phyloP scores from a whole-genome alignment of 2,797 vertebrate species.

The Petrocephalus schoutedeni region DNA sequence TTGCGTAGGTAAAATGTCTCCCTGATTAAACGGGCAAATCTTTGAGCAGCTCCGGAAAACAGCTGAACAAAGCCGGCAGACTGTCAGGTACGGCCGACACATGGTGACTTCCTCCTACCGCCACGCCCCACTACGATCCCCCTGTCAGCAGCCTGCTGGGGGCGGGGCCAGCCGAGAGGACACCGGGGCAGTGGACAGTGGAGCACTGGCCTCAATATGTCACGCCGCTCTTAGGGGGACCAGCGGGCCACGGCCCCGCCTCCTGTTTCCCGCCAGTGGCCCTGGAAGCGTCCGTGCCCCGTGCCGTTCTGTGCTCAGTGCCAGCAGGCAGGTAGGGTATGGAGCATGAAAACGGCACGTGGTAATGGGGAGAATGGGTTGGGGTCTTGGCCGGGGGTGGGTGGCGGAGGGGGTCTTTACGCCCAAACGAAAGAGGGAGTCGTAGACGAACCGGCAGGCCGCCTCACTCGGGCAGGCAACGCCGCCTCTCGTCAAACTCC shows the following conservation, averaged over 20 bases:
- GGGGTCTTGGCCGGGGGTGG: not conserved
- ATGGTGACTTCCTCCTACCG: not conserved
- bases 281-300: not conserved
- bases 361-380: not conserved
- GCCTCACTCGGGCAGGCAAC: not conserved
- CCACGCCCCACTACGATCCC: not conserved
- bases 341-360: not conserved
- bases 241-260: conserved; percentile 57
- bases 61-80: not conserved
- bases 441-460: not conserved
- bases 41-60: not conserved
- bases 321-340: not conserved
- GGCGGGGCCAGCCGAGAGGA: not conserved
- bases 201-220: conserved; percentile 68
- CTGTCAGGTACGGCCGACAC: not conserved
- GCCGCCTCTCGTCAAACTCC: not conserved
- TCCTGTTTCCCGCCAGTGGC: conserved; percentile 58
- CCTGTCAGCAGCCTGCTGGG: not conserved
- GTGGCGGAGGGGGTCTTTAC: not conserved
- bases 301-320: not conserved
- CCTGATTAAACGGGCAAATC: not conserved
- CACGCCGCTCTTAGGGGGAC: conserved; percentile 57
- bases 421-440: not conserved
- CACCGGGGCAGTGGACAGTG: conserved; percentile 25
- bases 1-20: not conserved